Base-by-base conservation (phyloP, 2,113 vertebrate genomes). In the Hyperoodon ampullatus region DNA sequence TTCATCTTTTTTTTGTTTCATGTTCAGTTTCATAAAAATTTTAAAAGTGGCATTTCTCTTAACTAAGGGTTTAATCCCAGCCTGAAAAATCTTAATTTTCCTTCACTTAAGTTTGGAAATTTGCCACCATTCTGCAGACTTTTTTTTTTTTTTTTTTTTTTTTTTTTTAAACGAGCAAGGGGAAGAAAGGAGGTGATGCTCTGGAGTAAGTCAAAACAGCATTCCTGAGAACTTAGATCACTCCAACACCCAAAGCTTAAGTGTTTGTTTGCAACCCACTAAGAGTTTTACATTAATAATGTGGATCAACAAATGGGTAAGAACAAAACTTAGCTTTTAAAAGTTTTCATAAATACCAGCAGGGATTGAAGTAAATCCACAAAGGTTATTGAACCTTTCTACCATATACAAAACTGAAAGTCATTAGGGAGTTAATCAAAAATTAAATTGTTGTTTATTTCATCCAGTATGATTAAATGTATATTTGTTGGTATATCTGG, bases 381-480 rank as follows among this genome's bases (percentile, higher is more conserved):
- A 90, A 35, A 84, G 12, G 23, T 92, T 95, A 65, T 89, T 85
- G 87, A 50, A 92, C 42, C 71, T 92, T 87, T 66, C 44, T 66
- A 21, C 6, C 70, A 14, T 63, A 88, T 18, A 88, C 26, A 88
- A 63, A 75, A 90, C 84, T 94, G 77, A 85, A 94, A 81, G 47
- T 94, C 44, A 70, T 65, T 65, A 92, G 61, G 66, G 35, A 82
- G 23, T 90, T 90, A n/a, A 82, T 85, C 16, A 91, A 39, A 55
- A 72, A 89, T 89, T 90, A 95, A 97, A 77, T 60, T 61, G 65
- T 61, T 13, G 13, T 80, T 96, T 93, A 91, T 89, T 95, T 96
- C 66, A 92, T 68, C 55, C 44, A 42, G 16, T 80, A 72, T 53
- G 53, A 71, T 85, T 95, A 92, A 92, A 96, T 35, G 87, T 94